A percentile compares a stretch with the other conserved stretches of the same genome.
phyloP scores from a whole-genome alignment of 2,113 vertebrate species.

The Nothoprocta perdicaria region DNA sequence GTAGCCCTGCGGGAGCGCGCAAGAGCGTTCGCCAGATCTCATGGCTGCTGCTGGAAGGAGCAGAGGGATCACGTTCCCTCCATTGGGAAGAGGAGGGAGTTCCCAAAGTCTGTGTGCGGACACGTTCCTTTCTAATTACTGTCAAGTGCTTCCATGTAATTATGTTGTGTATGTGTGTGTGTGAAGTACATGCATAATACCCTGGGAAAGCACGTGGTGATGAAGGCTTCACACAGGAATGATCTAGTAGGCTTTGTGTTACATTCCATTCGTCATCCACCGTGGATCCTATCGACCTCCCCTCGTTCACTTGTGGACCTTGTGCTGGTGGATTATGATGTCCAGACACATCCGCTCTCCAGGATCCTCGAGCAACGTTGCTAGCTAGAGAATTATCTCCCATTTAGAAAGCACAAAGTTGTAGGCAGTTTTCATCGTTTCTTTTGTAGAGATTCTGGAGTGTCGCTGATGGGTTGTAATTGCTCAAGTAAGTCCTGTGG shows the following conservation, averaged over 20 bases:
- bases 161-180: neutral
- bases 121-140: slow-evolving; percentile 16
- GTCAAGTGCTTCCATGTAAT: neutral
- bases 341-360: neutral
- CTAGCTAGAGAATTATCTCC: neutral
- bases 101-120: slow-evolving; percentile 4
- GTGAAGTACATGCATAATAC: neutral
- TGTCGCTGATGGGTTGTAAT: neutral
- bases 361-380: neutral
- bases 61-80: neutral
- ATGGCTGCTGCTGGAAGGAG: slow-evolving; percentile 16
- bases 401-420: neutral
- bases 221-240: neutral
- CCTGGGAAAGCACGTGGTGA: neutral
- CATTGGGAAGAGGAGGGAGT: neutral
- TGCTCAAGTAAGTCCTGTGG: neutral
- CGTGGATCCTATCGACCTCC: neutral
- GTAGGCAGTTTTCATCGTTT: neutral
- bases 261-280: neutral
- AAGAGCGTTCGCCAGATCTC: neutral
- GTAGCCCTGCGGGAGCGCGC: neutral
- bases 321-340: neutral
- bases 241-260: neutral
- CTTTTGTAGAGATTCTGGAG: neutral
- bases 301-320: neutral